Evolutionary conservation across 2,888 invertebrate genomes (phyloP).

Genomic region (Cecidostiba fungosa): DNA sequence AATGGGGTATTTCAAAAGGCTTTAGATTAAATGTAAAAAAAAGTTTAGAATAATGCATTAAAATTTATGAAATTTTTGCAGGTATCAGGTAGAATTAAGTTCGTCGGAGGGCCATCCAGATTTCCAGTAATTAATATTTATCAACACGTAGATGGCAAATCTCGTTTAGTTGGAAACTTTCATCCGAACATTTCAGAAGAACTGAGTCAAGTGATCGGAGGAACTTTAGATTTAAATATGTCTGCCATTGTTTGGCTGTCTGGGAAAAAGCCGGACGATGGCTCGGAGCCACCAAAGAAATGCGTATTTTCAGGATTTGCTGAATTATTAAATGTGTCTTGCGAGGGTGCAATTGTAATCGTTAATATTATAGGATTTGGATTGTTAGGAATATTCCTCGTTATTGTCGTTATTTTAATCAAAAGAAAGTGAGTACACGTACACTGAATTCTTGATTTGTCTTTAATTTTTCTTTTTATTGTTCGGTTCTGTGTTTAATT

Average conservation of each 20-base stretch:
- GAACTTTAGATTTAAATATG: conserved; percentile 81
- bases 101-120: conserved; percentile 86
- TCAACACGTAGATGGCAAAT: conserved; percentile 82
- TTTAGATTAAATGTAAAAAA: not conserved
- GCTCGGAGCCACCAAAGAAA: conserved; percentile 82
- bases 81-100: conserved; percentile 86
- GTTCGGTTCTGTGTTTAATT: not conserved
- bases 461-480: no score
- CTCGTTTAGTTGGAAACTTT: conserved; percentile 83
- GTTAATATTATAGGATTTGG: conserved; percentile 84
- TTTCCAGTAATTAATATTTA: conserved; percentile 84
- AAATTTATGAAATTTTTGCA: conserved; percentile 53
- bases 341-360: conserved; percentile 87
- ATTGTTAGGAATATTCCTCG: conserved; percentile 82
- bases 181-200: conserved; percentile 81
- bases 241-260: conserved; percentile 86
- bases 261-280: conserved; percentile 85
- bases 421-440: conserved; percentile 82
- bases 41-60: not conserved
- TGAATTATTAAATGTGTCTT: conserved; percentile 85
- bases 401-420: conserved; percentile 84
- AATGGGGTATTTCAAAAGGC: conserved; percentile 82
- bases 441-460: no score
- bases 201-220: conserved; percentile 81
- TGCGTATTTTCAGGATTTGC: conserved; percentile 88